phyloP scores from a whole-genome alignment of 2,797 vertebrate genomes.

The Tenualosa ilisha region DNA sequence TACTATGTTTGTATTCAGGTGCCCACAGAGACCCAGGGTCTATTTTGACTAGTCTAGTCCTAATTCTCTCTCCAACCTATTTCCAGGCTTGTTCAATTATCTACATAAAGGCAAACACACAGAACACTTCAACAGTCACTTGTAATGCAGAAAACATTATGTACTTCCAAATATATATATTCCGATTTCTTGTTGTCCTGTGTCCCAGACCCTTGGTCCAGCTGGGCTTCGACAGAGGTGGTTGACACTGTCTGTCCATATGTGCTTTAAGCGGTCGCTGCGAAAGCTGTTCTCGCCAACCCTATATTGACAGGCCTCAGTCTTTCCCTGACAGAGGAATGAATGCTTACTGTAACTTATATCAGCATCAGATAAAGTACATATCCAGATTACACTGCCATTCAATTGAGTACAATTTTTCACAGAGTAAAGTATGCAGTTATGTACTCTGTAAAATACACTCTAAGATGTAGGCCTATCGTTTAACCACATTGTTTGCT shows the following conservation, averaged over 20 bases:
- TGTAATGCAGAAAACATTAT: neutral
- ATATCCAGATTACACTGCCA: neutral
- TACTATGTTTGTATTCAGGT: no score
- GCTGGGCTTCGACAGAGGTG: neutral
- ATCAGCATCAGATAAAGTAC: neutral
- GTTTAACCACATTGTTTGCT: slow-evolving; percentile 6
- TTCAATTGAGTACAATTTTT: neutral
- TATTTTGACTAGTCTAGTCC: no score
- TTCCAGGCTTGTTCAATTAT: no score
- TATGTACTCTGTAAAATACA: neutral
- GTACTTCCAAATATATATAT: neutral
- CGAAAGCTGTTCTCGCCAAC: slow-evolving; percentile 26
- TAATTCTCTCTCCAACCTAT: no score
- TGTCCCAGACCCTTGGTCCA: neutral
- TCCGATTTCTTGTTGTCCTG: neutral
- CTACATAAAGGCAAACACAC: no score
- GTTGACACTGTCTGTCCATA: neutral
- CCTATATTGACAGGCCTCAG: slow-evolving; percentile 61
- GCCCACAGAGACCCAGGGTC: no score
- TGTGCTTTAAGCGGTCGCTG: slow-evolving; percentile 5
- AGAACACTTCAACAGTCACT: neutral
- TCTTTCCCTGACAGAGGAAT: slow-evolving; percentile 58
- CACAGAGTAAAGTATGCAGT: neutral
- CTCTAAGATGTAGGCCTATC: neutral
- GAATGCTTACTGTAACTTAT: neutral